Evolutionary conservation across 2,113 vertebrate species (phyloP), one percentile per base, ranked within the genome.

Genomic region (Seriola quinqueradiata): DNA sequence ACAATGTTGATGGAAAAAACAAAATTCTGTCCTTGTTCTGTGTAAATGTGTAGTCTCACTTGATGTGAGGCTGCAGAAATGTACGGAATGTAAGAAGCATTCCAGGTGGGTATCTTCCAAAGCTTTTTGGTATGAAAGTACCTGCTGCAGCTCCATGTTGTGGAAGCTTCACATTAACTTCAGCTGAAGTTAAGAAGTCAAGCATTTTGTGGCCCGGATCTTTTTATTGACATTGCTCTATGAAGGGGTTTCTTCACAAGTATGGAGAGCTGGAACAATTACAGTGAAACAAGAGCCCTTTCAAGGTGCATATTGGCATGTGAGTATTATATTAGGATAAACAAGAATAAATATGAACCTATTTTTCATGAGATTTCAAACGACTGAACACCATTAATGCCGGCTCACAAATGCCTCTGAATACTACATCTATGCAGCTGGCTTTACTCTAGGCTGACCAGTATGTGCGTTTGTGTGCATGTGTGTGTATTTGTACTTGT

Each of bases 391-490:
- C 44, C 34, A 57, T 28, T 34, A 10, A 32, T 17, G 9, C 25
- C 69, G 60, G 67, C 32, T 25, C 44, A 44, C 54, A 46, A 50
- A 63, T 78, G 19, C 42, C 46, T 70, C 25, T n/a, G 8, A 25
- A 34, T 57, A 55, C 44, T 17, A 59, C 82, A 77, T 79, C 71
- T 38, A 71, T 61, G 68, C 54, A 66, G 63, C 81, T 77, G 68
- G 65, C 60, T 80, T 68, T 4, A 38, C 52, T 36, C 66, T 2
- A 16, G 46, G 21, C 12, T 54, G 36, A 32, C 38, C 32, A 0
- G 48, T 13, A 14, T 70, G 48, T 58, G 23, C 68, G 38, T 59
- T 11, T 81, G 71, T 52, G 25, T 69, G 40, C 64, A n/a, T 60
- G 70, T 70, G 25, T 38, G 40, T 69, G 50, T 52, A 4, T 44